Base-by-base conservation (phyloP, 2,888 invertebrate genomes). In the Drosophila emarginata region DNA sequence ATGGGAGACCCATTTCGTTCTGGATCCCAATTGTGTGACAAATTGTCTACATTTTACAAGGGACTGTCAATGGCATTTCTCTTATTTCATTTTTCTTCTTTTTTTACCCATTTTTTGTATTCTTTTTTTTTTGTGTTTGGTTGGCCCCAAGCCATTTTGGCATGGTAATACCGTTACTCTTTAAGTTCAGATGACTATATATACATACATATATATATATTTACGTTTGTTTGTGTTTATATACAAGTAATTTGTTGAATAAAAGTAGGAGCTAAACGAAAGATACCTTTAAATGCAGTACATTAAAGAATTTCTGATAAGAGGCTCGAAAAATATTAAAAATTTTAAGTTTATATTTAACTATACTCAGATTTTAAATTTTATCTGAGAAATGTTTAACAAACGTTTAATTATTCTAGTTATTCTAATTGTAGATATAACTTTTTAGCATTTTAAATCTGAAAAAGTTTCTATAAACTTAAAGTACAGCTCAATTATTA, bases 11-110 rank as follows among this genome's bases (percentile, higher is more conserved):
- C 59, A 61, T 64, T 57, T 63, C 65, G 69, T 60, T 76, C 65
- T 64, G 62, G 57, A 57, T 67, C 61, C 72, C 80, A 86, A 88
- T 84, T 86, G 83, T 80, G 88, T 84, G 83, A 84, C 77, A 84
- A 84, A 84, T 84, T 86, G 83, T 86, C 72, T 58, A 65, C 72
- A 76, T 79, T 85, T 80, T 62, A 45, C 74, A 61, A 74, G 72
- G 69, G 67, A 64, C 73, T 72, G 68, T 67, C 67, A 71, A 69
- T 80, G 62, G 57, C 51, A 67, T 72, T 67, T 62, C 26, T 14
- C 52, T 61, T 6, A 52, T 56, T 39, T 50, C 64, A 54, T 57
- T 45, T 54, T 4, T 45, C 61, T 50, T 65, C 57, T 15, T 50
- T 60, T 51, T 61, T 57, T 54, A 21, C 15, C 12, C 52, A 57